Conservation (phyloP, 2,797 vertebrate species). For the Emydoidea blandingii region DNA sequence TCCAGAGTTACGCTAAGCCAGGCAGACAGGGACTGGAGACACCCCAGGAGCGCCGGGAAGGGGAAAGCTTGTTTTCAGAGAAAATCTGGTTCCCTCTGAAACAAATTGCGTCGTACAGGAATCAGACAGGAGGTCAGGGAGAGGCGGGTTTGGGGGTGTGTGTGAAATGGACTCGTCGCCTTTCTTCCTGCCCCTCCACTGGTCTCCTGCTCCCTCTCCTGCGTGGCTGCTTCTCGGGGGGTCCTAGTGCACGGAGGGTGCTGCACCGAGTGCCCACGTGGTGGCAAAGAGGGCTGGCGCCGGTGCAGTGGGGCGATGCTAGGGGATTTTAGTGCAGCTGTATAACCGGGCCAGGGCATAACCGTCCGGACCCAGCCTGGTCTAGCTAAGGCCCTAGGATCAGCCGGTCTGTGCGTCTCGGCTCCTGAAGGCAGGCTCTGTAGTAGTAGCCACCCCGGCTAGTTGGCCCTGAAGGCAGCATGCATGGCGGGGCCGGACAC, state of each 20-base stretch:
- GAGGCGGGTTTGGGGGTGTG: not conserved
- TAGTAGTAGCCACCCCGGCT: fast-evolving
- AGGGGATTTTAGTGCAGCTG: not conserved
- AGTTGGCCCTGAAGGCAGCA: not conserved
- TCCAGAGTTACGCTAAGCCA: constrained; percentile 84
- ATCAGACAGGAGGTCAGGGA: not conserved
- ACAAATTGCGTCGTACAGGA: constrained; percentile 49
- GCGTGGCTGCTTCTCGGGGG: not conserved
- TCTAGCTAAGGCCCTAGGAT: not conserved
- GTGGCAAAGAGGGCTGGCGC: not conserved
- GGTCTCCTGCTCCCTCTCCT: no score
- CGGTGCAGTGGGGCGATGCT: not conserved
- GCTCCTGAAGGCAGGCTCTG: not conserved
- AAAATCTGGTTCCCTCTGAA: constrained; percentile 45
- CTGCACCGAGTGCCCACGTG: not conserved
- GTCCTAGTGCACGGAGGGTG: not conserved
- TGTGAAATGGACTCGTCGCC: not conserved
- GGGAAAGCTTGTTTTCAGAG: constrained; percentile 37
- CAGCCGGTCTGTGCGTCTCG: not conserved
- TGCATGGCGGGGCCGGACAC: not conserved
- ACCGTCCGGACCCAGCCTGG: no score
- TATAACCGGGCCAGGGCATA: not conserved
- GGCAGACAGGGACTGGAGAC: constrained; percentile 82
- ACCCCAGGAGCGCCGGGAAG: constrained; percentile 39
- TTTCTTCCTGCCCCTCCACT: no score